Conservation (phyloP, 2,113 vertebrate genomes). For the Calyptomena viridis region DNA sequence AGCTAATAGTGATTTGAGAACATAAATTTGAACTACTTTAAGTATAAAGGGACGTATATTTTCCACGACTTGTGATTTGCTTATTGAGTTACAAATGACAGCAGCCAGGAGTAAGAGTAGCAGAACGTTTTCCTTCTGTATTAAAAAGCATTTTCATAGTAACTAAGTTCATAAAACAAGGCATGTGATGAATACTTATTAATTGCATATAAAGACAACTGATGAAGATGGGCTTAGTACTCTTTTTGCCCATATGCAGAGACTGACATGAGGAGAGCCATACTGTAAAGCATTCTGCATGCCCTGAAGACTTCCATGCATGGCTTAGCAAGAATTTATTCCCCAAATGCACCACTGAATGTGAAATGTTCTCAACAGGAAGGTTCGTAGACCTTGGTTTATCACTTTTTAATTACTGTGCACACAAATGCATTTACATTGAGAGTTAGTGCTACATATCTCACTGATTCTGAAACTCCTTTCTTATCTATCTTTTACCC, state of each 20-base stretch:
- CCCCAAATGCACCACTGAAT: not conserved
- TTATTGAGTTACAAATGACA: not conserved
- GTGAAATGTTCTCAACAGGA: not conserved
- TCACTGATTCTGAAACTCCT: not conserved
- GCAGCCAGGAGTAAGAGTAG: not conserved
- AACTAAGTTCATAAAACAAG: not conserved
- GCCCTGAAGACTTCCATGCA: not conserved
- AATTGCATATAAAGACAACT: not conserved
- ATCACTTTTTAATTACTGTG: conserved; percentile 2
- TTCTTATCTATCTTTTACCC: not conserved
- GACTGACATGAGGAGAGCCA: not conserved
- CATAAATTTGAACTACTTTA: not conserved
- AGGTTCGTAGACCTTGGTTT: not conserved
- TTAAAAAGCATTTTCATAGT: not conserved
- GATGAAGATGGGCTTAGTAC: not conserved
- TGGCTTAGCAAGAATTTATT: conserved; percentile 23
- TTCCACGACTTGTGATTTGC: not conserved
- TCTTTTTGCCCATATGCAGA: not conserved
- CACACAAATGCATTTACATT: not conserved
- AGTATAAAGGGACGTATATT: not conserved
- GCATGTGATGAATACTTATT: not conserved
- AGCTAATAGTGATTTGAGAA: not conserved
- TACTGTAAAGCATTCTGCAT: not conserved
- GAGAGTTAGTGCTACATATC: not conserved
- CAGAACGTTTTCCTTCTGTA: not conserved